phyloP scores from a whole-genome alignment of 1,140 invertebrate genomes.

The Microplitis demolitor region DNA sequence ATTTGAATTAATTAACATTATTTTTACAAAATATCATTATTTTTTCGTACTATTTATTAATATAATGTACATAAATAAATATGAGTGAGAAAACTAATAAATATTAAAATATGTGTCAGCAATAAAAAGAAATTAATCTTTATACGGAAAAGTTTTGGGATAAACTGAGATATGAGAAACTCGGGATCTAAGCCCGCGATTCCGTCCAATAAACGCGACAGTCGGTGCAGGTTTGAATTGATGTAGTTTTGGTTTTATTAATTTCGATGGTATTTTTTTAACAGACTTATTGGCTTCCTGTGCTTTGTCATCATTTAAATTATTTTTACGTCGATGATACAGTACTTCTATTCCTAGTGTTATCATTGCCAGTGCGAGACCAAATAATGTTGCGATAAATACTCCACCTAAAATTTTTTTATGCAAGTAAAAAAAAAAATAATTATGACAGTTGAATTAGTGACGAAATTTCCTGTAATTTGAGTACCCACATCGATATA shows the following conservation, averaged over 20 bases:
- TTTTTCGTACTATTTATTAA: too few relatives aligned
- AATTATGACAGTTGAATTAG: not conserved
- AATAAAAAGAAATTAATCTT: constrained; percentile 40
- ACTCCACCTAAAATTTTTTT: constrained; percentile 71
- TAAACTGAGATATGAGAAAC: constrained; percentile 64
- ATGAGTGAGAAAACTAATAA: too few relatives aligned
- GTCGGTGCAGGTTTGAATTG: constrained; percentile 59
- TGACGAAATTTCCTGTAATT: too few relatives aligned
- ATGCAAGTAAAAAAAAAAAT: constrained; percentile 1
- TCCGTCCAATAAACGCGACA: constrained; percentile 42
- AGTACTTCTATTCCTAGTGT: constrained; percentile 80
- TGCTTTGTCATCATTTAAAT: constrained; percentile 47
- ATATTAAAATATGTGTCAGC: too few relatives aligned
- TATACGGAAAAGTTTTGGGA: constrained; percentile 57
- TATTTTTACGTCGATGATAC: constrained; percentile 73
- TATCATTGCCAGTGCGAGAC: constrained; percentile 79
- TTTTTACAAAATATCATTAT: not conserved
- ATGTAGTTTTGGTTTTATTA: constrained; percentile 41
- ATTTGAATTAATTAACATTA: not conserved
- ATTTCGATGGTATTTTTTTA: constrained; percentile 43
- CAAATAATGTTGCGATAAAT: constrained; percentile 86
- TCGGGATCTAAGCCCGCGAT: constrained; percentile 45
- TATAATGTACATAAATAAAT: too few relatives aligned
- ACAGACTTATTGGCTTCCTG: constrained; percentile 30
- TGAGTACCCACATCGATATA: not conserved